Evolutionary conservation across 2,113 vertebrate genomes (phyloP), one percentile per base, ranked within the genome.

Genomic region (Cynopterus brachyotis): DNA sequence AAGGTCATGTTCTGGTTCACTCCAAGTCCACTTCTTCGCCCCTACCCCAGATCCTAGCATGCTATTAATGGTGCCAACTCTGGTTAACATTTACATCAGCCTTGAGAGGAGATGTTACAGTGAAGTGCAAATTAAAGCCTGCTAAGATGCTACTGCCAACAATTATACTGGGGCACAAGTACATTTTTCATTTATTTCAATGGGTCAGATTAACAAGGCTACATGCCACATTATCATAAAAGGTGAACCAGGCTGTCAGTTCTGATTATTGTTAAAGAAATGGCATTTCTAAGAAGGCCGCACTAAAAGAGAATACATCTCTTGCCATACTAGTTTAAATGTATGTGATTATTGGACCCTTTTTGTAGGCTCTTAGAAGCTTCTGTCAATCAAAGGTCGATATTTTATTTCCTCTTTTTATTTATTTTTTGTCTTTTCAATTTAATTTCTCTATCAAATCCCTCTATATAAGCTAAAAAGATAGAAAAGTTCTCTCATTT

Each of bases 151-250:
- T 99, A 98, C 98, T 98, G 98, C 98, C 98, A 98, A 98, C 97
- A 98, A 98, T 99, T 98, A 98, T 87, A 97, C 97, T 95, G 94
- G 98, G 98, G 91, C 83, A 97, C 96, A 98, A 98, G 98, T 98
- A 98, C 98, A 98, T 98, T 98, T 98, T 98, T 99, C 97, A 98
- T 98, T 98, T 98, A 98, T 98, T 98, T 98, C 98, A 50, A 94
- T 97, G 98, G 99, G 99, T 99, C 98, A 99, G 97, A 98, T 98
- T 98, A 98, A 99, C 98, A 99, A 99, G 98, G 98, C 98, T 98
- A 94, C 37, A 92, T 98, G 98, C 96, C 97, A 98, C 97, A 99
- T 99, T 99, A 98, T 98, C 98, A 99, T 99, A 99, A 99, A 99
- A 98, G 98, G 98, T 98, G 98, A 98, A 89, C 97, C 96, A 97